These are phyloP conservation scores for Chaunax sp. DNA, from an alignment of 2,797 vertebrate genomes.

Conservation along the genomic window DNA sequence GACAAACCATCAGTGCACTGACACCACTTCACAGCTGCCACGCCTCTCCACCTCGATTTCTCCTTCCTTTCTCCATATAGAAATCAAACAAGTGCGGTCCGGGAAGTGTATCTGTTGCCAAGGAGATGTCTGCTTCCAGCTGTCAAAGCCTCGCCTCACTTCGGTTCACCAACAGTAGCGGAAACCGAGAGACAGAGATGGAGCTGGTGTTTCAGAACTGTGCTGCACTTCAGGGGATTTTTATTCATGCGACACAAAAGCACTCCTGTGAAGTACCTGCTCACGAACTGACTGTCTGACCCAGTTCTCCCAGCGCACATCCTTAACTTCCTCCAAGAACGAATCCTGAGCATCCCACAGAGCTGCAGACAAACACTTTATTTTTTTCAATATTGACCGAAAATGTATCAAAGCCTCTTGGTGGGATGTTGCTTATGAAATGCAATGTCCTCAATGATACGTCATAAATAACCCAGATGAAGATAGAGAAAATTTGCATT, in stretches of 20 bases:
- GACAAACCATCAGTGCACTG: constrained; percentile 19
- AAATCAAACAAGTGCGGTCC: constrained; percentile 24
- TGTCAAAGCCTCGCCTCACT: constrained; percentile 45
- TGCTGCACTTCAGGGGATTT: too few species aligned
- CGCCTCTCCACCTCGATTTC: neutral
- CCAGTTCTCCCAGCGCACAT: constrained; percentile 38
- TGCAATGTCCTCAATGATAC: too few species aligned
- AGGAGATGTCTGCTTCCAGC: constrained; percentile 41
- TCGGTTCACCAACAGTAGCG: constrained; percentile 38
- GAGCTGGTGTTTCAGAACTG: constrained; percentile 24
- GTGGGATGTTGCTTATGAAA: too few species aligned
- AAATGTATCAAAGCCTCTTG: too few species aligned
- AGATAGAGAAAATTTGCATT: too few species aligned
- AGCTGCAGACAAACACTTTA: constrained; percentile 3
- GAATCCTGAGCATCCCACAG: constrained; percentile 23
- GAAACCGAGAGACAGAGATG: neutral
- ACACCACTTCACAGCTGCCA: constrained; percentile 10
- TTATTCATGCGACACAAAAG: constrained; percentile 49
- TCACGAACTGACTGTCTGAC: constrained; percentile 42
- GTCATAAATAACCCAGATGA: too few species aligned
- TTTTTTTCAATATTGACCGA: constrained; percentile 21
- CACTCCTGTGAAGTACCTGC: constrained; percentile 56
- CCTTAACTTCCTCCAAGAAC: constrained; percentile 29
- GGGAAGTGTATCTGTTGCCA: constrained; percentile 40
- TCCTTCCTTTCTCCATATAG: neutral